Evolutionary conservation across 2,797 vertebrate genomes (phyloP).

Genomic region (Calcarius lapponicus): DNA sequence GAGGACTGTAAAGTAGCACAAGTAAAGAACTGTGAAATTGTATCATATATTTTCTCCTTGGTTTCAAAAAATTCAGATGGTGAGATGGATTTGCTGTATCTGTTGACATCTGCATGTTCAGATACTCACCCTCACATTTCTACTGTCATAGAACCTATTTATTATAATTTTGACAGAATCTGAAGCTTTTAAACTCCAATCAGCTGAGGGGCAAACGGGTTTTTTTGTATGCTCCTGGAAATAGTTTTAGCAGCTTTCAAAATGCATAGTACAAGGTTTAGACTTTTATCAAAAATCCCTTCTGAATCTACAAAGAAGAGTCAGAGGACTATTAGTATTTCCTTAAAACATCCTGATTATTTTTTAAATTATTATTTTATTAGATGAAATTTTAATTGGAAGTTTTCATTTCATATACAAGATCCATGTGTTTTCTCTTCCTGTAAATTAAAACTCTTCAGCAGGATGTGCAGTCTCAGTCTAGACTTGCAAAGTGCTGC

Average conservation of each 20-base stretch:
- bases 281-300: neutral
- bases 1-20: neutral
- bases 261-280: neutral
- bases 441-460: neutral
- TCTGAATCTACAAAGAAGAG: neutral
- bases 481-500: neutral
- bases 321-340: neutral
- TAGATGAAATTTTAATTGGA: neutral
- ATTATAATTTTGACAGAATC: neutral
- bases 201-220: fast-evolving
- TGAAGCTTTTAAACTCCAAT: neutral
- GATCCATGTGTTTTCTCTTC: neutral
- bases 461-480: neutral
- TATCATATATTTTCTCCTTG: neutral
- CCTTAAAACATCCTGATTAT: neutral
- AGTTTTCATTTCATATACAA: neutral
- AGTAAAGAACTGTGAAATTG: neutral
- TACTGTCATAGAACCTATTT: neutral
- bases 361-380: neutral
- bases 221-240: neutral
- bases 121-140: neutral
- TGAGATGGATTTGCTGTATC: neutral
- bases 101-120: neutral
- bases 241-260: neutral
- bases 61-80: neutral